phyloP scores from a whole-genome alignment of 2,797 vertebrate genomes.

The Clamator glandarius region DNA sequence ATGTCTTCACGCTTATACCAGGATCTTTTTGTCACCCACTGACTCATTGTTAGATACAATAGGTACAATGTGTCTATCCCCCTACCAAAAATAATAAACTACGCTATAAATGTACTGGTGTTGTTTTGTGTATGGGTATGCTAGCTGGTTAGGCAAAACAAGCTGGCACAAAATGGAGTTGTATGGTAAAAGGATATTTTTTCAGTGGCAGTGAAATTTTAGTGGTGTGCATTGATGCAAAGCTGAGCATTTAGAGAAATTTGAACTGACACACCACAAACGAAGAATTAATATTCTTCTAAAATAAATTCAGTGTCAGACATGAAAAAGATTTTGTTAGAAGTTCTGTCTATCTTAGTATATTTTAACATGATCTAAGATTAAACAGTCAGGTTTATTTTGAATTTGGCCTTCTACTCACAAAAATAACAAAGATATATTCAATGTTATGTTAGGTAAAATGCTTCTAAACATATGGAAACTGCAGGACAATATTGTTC shows the following conservation, averaged over 20 bases:
- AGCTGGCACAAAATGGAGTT: background rate
- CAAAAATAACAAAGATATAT: background rate
- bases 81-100: background rate
- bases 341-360: background rate
- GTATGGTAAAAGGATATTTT: background rate
- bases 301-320: background rate
- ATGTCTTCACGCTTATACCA: background rate
- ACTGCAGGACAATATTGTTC: background rate
- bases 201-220: background rate
- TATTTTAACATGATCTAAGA: background rate
- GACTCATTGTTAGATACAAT: background rate
- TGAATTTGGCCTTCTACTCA: background rate
- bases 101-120: background rate
- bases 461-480: background rate
- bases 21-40: background rate
- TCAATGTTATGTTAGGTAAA: rapidly evolving
- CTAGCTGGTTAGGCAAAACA: background rate
- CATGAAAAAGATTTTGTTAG: background rate
- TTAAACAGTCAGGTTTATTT: background rate
- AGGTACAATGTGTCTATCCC: rapidly evolving
- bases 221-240: background rate
- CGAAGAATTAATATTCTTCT: background rate
- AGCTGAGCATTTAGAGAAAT: background rate
- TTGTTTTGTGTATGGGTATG: background rate
- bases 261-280: background rate